Base-by-base conservation (phyloP, 2,797 vertebrate species). In the Nasua narica region DNA sequence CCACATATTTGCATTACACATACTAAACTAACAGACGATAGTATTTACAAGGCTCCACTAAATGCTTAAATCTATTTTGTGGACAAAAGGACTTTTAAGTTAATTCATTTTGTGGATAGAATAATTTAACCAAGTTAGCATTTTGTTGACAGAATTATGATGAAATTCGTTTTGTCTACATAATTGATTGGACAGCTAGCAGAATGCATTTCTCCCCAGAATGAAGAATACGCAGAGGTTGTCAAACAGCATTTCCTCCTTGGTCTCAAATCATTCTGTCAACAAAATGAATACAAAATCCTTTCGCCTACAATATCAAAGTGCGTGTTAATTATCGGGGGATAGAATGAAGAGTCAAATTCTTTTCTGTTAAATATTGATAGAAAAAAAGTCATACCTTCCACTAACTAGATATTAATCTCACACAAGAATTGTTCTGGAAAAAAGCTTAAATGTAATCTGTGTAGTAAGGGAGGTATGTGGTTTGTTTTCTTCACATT, bases 91-190 rank as follows among this genome's bases (percentile, higher is more conserved):
- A 98, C 98, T 98, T 98, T 98, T 98, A 98, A 98, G 97, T 98
- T 98, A 98, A 98, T 98, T 98, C 98, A 97, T 98, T 98, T 98
- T 98, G 97, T 95, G 95, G 88, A 96, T 94, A 97, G 96, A 98
- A 98, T 98, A 98, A 98, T 98, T 98, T 98, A 98, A 98, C 97
- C 97, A 98, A 98, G 97, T 98, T 98, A 98, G 96, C 96, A 97
- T 98, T 98, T 98, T 98, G 98, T 98, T 98, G 98, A 98, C 97
- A 98, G 98, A 98, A 98, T 98, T 98, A 98, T 98, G 98, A 98
- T 98, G 97, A 98, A 98, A 98, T 98, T 98, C 56, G 97, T 98
- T 98, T 98, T 98, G 97, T 97, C 97, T 98, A 15, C 97, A 97
- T 97, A 98, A 98, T 97, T 98, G 98, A 98, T 98, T 95, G 97